phyloP scores from a whole-genome alignment of 2,888 invertebrate genomes.

The Watsonalla binaria region DNA sequence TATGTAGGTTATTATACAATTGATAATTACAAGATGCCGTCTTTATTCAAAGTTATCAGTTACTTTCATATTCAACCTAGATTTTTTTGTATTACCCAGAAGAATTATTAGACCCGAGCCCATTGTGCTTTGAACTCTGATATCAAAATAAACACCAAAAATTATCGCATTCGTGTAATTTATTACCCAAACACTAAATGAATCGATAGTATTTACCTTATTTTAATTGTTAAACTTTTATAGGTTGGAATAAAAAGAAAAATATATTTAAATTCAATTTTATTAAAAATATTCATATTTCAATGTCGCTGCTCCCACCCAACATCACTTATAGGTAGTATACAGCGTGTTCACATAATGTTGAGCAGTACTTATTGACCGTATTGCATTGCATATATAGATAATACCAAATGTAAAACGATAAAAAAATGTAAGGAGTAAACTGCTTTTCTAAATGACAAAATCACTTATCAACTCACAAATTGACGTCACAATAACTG shows the following conservation, averaged over 20 bases:
- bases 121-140: too few relatives aligned
- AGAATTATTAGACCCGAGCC: too few relatives aligned
- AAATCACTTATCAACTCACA: constrained; percentile 38
- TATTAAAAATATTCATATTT: constrained; percentile 73
- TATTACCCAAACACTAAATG: too few relatives aligned
- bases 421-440: constrained; percentile 54
- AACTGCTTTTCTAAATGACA: constrained; percentile 40
- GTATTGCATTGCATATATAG: constrained; percentile 42
- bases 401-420: constrained; percentile 62
- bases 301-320: constrained; percentile 53
- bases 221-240: too few relatives aligned
- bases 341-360: constrained; percentile 30
- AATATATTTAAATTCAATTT: constrained; percentile 61
- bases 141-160: too few relatives aligned
- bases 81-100: too few relatives aligned
- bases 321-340: constrained; percentile 34
- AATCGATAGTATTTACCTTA: too few relatives aligned
- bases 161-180: too few relatives aligned
- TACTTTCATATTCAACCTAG: too few relatives aligned
- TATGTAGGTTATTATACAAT: too few relatives aligned
- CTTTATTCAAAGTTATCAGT: too few relatives aligned
- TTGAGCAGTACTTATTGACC: constrained; percentile 44
- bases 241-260: constrained; percentile 15
- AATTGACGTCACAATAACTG: constrained; percentile 49
- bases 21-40: too few relatives aligned